These are phyloP conservation scores for Theocolax elegans DNA, from an alignment of 1,140 invertebrate species.

Conservation along the genomic window DNA sequence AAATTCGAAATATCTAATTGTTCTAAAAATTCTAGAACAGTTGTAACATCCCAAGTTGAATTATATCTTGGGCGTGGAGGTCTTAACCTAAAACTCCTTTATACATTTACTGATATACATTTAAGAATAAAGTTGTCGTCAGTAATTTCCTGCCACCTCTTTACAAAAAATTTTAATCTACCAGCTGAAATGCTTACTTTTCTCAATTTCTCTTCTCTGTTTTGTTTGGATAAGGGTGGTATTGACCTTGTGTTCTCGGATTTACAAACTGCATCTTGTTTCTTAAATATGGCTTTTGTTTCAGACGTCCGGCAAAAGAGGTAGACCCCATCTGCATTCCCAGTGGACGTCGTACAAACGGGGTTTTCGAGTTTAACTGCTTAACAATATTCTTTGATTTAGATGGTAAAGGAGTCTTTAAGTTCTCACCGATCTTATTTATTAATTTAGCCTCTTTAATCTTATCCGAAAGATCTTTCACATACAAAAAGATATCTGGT, in stretches of 20 bases:
- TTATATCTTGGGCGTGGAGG: too few species aligned
- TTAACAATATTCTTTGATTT: background rate
- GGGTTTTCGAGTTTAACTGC: background rate
- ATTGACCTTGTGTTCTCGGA: background rate
- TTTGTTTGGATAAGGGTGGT: background rate
- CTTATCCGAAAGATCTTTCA: slow-evolving; percentile 11
- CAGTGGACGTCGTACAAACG: background rate
- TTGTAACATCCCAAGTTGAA: too few species aligned
- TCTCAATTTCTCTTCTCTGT: background rate
- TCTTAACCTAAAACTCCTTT: too few species aligned
- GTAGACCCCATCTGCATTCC: too few species aligned
- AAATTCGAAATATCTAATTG: too few species aligned
- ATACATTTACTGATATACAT: background rate
- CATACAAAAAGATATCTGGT: slow-evolving; percentile 21
- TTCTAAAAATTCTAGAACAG: too few species aligned
- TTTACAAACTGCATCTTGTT: slow-evolving; percentile 5
- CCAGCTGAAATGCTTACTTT: background rate
- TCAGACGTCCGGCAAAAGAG: background rate
- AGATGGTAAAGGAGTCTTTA: background rate
- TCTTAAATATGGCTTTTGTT: background rate
- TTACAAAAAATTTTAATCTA: background rate
- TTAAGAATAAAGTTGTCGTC: background rate
- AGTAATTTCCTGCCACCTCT: background rate
- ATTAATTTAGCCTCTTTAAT: slow-evolving; percentile 13
- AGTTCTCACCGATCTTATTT: background rate